Percentiles rank a stretch among this genome's conserved stretches.
Evolutionary conservation across 1,140 invertebrate genomes (phyloP).

Genomic region (Brevipalpus yothersi): DNA sequence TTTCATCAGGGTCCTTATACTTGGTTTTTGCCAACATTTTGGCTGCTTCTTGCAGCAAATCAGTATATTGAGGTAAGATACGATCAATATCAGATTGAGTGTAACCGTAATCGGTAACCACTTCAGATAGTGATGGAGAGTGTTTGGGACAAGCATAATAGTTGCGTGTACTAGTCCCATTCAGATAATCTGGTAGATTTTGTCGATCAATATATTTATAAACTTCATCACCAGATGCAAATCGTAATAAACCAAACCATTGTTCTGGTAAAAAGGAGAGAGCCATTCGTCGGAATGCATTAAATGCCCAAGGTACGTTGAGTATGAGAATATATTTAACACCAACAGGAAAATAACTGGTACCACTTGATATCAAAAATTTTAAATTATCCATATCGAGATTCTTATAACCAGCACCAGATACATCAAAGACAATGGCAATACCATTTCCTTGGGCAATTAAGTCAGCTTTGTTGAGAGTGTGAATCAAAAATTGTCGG

Average conservation of each 20-base stretch:
- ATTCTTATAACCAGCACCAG: conserved; percentile 6
- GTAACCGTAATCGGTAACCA: not conserved
- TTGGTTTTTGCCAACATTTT: not conserved
- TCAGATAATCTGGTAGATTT: conserved; percentile 10
- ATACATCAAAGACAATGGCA: conserved; percentile 6
- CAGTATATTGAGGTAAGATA: conserved; percentile 2
- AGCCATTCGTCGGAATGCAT: conserved; percentile 2
- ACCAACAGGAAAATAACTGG: conserved; percentile 4
- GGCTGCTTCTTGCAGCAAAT: conserved; percentile 1
- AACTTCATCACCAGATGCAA: conserved; percentile 8
- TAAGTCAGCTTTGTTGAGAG: conserved; percentile 7
- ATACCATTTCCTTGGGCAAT: conserved; percentile 1
- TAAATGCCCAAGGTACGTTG: conserved; percentile 8
- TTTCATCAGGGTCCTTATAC: not conserved
- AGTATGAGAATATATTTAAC: conserved; percentile 8
- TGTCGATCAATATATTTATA: conserved; percentile 8
- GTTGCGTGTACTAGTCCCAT: conserved; percentile 5
- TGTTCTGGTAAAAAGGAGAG: conserved; percentile 4
- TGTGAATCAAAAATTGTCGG: conserved; percentile 5
- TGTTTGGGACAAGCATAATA: conserved; percentile 4
- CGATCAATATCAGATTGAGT: not conserved
- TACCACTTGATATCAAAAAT: conserved; percentile 3
- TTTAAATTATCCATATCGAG: conserved; percentile 7
- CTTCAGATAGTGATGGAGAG: not conserved
- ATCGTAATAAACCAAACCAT: conserved; percentile 4